These are phyloP conservation scores for Teleogryllus occipitalis DNA, from an alignment of 1,140 invertebrate genomes.

Conservation along the genomic window DNA sequence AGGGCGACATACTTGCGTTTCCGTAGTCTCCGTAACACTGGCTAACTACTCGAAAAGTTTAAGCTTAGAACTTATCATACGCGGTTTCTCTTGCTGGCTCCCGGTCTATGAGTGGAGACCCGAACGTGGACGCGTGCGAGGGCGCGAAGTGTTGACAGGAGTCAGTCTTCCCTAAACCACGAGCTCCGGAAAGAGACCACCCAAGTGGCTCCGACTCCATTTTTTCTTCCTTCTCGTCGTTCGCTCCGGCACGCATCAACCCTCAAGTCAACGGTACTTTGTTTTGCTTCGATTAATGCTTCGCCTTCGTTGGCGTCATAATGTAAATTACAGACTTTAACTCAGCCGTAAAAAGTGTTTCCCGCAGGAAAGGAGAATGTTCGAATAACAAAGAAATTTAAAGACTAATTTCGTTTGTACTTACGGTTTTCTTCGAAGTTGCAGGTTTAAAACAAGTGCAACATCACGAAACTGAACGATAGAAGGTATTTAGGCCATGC, in stretches of 20 bases:
- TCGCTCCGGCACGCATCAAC: background rate
- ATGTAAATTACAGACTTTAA: background rate
- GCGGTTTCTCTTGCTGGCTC: too few relatives aligned
- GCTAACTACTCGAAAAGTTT: too few relatives aligned
- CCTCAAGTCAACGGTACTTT: background rate
- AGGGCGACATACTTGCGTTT: too few relatives aligned
- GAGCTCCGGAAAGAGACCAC: background rate
- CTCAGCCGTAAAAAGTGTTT: background rate
- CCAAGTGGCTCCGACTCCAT: background rate
- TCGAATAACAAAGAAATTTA: background rate
- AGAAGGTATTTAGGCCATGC: too few relatives aligned
- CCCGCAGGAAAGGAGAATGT: background rate
- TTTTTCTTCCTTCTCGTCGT: background rate
- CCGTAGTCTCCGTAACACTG: too few relatives aligned
- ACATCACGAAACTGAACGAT: too few relatives aligned
- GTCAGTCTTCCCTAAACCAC: too few relatives aligned
- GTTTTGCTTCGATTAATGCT: background rate
- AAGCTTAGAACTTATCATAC: too few relatives aligned
- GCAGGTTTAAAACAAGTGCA: too few relatives aligned
- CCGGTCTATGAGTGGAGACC: too few relatives aligned
- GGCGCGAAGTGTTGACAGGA: too few relatives aligned
- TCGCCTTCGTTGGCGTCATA: background rate
- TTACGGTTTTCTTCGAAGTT: background rate
- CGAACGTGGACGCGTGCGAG: too few relatives aligned
- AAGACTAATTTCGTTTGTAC: background rate